Evolutionary conservation across 2,888 invertebrate species (phyloP).

Genomic region (Chrysolina americana): DNA sequence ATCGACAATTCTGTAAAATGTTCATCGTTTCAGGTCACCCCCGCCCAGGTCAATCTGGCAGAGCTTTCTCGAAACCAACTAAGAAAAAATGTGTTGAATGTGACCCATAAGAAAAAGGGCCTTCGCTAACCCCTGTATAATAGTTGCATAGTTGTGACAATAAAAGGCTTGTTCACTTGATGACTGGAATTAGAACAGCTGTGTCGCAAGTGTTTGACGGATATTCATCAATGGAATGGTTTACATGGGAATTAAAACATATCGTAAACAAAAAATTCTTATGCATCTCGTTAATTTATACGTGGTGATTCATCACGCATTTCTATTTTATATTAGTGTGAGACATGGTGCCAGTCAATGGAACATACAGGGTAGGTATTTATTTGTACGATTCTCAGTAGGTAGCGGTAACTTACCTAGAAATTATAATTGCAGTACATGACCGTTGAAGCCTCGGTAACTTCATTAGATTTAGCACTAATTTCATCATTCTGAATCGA

Average conservation of each 20-base stretch:
- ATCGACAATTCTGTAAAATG: no score
- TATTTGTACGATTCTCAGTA: no score
- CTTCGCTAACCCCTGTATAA: constrained; percentile 12
- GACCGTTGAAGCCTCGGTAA: no score
- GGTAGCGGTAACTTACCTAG: no score
- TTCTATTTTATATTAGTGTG: not conserved
- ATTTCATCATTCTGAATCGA: no score
- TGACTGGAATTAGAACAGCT: constrained; percentile 18
- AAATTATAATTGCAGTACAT: no score
- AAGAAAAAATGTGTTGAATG: not conserved
- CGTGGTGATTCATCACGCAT: constrained; percentile 6
- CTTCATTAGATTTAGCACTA: no score
- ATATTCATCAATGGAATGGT: constrained; percentile 21
- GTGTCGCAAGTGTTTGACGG: constrained; percentile 24
- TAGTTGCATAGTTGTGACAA: constrained; percentile 16
- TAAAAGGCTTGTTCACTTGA: constrained; percentile 24
- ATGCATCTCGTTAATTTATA: constrained; percentile 18
- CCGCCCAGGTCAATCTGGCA: no score
- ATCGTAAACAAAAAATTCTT: constrained; percentile 20
- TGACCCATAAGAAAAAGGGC: not conserved
- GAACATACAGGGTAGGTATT: no score
- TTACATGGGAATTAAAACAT: constrained; percentile 24
- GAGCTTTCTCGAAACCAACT: no score
- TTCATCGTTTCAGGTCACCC: no score
- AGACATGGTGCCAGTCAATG: not conserved